Evolutionary conservation across 35 echinoderm and acorn worm species (phyloP), one percentile per base, ranked within the genome.

Genomic region (Nesometra sesokonis): DNA sequence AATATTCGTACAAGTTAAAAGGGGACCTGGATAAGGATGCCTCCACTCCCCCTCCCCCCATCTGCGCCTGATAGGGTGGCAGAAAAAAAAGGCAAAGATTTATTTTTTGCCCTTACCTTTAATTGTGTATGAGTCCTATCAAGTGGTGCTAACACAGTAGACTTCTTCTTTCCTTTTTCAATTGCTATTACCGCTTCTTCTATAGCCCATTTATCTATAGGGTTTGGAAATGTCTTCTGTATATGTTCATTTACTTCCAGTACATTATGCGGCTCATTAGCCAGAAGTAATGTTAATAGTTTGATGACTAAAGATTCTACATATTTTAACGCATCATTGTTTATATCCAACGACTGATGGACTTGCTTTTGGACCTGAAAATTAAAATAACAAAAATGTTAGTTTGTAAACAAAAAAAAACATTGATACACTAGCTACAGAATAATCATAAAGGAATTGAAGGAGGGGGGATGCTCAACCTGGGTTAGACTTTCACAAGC

Each of bases 201-300:
- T 90, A 99, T 99, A 29, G 96, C 90, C 96, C 96, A 99, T 85
- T 94, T 93, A 79, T 99, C 96, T 27, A 99, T 99, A 17, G 96
- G 96, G 84, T 91, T 84, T 57, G 96, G 96, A 78, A 99, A 99
- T 77, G 92, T 94, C 93, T 94, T 94, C 90, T 99, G 90, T 15
- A 99, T 90, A 23, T 90, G 83, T 21, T 99, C 96, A 82, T 99
- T 93, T 29, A 99, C 86, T 46, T 99, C 89, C 80, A 88, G 93
- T 35, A 99, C 96, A 81, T 77, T 99, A 57, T 99, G 96, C 38
- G 96, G 96, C 77, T 99, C 93, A 89, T 86, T 94, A 38, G 93
- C 87, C 81, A 90, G 92, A 37, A 99, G 89, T 84, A 93, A 90
- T 78, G 76, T 57, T 77, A 99, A 81, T 31, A 99, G 90, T 35